Evolutionary conservation across 2,888 invertebrate species (phyloP).

Genomic region (Tenodera sinensis): DNA sequence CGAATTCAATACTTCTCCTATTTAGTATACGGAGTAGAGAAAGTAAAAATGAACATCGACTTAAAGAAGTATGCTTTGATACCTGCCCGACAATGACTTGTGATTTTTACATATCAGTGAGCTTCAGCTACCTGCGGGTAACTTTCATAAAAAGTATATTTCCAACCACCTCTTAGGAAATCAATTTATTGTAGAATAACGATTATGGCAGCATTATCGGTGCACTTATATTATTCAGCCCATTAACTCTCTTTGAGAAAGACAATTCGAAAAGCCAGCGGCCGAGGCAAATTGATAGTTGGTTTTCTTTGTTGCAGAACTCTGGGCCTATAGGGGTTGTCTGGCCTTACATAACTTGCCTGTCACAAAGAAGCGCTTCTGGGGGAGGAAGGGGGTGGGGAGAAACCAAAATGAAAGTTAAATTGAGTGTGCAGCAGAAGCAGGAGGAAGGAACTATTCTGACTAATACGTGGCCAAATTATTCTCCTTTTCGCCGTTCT

Average conservation of each 20-base stretch:
- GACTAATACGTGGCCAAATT: conserved; percentile 24
- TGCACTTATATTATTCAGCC: too few species aligned
- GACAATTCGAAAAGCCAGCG: not conserved
- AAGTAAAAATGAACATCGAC: too few species aligned
- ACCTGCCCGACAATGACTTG: too few species aligned
- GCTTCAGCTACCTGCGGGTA: too few species aligned
- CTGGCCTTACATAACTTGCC: not conserved
- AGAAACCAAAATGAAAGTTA: conserved; percentile 25
- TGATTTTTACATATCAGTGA: too few species aligned
- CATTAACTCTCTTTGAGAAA: not conserved
- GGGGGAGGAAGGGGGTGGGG: not conserved
- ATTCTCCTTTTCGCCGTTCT: conserved; percentile 15
- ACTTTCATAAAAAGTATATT: too few species aligned
- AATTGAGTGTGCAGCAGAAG: conserved; percentile 17
- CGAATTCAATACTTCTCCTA: too few species aligned
- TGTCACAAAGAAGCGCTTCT: not conserved
- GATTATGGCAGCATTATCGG: not conserved
- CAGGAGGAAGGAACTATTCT: conserved; percentile 22
- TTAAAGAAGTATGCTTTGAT: too few species aligned
- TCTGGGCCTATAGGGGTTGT: not conserved
- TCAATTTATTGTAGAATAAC: not conserved
- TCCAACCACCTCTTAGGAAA: not conserved
- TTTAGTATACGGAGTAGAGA: too few species aligned
- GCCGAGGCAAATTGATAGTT: not conserved
- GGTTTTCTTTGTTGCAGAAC: not conserved